A percentile compares a stretch with the other conserved stretches of the same genome.
These are phyloP conservation scores for Isaurus tuberculatus DNA, from an alignment of 92 coral and sea anemone species.

Conservation along the genomic window DNA sequence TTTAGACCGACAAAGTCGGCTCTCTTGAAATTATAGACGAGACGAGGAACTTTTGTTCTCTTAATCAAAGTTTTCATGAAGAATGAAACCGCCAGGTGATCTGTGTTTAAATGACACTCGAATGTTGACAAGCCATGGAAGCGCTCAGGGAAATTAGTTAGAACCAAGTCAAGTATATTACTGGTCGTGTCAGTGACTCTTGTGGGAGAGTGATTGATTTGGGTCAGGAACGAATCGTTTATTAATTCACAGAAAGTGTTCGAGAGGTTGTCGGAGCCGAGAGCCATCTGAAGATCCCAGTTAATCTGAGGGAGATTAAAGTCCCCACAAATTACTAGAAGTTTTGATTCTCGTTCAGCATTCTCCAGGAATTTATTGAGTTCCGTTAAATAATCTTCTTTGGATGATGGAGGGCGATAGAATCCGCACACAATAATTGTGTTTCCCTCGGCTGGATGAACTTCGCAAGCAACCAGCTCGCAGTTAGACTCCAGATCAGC, in stretches of 20 bases:
- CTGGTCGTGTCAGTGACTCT: slow-evolving; percentile 56
- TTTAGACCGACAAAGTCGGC: slow-evolving; percentile 61
- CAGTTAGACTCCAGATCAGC: slow-evolving; percentile 51
- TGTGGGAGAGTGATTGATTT: slow-evolving; percentile 57
- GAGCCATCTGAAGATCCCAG: slow-evolving; percentile 56
- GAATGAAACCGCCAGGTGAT: slow-evolving; percentile 50
- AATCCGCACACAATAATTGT: slow-evolving; percentile 57
- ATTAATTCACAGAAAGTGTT: slow-evolving; percentile 63
- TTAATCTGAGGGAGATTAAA: slow-evolving; percentile 57
- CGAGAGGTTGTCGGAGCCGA: slow-evolving; percentile 43
- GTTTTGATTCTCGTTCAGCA: slow-evolving; percentile 45
- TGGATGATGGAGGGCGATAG: slow-evolving; percentile 63
- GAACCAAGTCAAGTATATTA: slow-evolving; percentile 53
- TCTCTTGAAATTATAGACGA: slow-evolving; percentile 56
- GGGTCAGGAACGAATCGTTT: slow-evolving; percentile 55
- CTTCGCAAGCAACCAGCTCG: slow-evolving; percentile 58
- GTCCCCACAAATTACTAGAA: slow-evolving; percentile 59
- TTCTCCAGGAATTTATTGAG: slow-evolving; percentile 44
- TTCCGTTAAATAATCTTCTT: slow-evolving; percentile 55
- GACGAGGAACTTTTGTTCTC: slow-evolving; percentile 20
- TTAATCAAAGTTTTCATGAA: slow-evolving; percentile 28
- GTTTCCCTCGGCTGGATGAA: slow-evolving; percentile 40
- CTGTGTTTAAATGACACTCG: slow-evolving; percentile 55
- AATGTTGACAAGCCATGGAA: slow-evolving; percentile 43
- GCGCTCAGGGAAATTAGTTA: slow-evolving; percentile 63